phyloP scores from a whole-genome alignment of 2,113 vertebrate species.

The Anhinga anhinga region DNA sequence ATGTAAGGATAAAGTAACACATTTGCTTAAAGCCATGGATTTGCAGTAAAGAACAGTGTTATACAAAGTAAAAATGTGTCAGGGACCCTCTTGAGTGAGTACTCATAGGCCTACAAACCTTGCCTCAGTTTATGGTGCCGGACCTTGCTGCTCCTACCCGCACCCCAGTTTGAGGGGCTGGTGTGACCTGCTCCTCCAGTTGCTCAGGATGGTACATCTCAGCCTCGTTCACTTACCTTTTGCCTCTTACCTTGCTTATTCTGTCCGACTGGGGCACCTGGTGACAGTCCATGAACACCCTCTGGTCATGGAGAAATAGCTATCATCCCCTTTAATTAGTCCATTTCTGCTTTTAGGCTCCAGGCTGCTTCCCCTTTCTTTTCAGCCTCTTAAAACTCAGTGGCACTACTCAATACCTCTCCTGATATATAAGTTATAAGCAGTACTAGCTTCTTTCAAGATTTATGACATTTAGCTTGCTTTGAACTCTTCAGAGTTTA shows the following conservation, averaged over 20 bases:
- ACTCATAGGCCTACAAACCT: neutral
- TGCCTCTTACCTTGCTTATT: neutral
- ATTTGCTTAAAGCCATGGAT: neutral
- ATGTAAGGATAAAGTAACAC: neutral
- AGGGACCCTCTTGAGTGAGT: neutral
- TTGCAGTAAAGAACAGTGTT: neutral
- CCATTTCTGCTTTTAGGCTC: neutral
- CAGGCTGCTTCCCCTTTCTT: neutral
- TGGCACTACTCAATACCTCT: neutral
- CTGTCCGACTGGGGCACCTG: neutral
- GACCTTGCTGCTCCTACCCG: neutral
- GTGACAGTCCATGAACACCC: neutral
- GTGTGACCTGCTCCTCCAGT: neutral
- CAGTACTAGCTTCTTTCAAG: neutral
- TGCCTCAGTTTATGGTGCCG: neutral
- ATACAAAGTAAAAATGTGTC: neutral
- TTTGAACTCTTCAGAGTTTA: conserved; percentile 32
- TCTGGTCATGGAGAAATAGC: neutral
- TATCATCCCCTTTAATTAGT: neutral
- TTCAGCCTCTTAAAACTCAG: neutral
- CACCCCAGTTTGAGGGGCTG: neutral
- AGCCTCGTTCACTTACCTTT: neutral
- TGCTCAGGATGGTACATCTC: neutral
- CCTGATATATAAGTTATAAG: neutral
- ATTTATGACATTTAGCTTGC: conserved; percentile 9